A percentile compares a stretch with the other conserved stretches of the same genome.
phyloP scores from a whole-genome alignment of 2,888 invertebrate genomes.

The Coenonympha glycerion region DNA sequence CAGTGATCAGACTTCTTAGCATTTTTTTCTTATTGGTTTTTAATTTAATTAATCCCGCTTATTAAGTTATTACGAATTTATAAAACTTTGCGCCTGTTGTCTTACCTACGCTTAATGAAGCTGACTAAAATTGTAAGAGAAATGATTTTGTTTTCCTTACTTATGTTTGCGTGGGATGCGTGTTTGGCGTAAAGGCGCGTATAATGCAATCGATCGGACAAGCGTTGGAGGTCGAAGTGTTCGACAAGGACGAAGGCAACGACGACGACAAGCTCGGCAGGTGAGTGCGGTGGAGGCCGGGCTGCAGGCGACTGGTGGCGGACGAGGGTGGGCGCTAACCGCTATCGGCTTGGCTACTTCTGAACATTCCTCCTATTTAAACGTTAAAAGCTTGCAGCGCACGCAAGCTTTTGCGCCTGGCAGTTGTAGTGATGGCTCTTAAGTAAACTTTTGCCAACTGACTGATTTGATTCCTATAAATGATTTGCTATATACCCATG shows the following conservation, averaged over 20 bases:
- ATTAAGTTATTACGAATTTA: neutral
- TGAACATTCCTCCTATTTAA: neutral
- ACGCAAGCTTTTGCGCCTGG: neutral
- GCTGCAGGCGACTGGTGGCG: constrained; percentile 8
- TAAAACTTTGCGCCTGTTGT: neutral
- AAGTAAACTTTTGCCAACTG: no score
- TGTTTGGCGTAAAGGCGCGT: constrained; percentile 67
- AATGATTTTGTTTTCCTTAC: constrained; percentile 67
- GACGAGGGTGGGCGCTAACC: constrained; percentile 17
- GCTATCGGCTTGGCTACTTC: constrained; percentile 19
- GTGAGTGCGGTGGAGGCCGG: constrained; percentile 70
- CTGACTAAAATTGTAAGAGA: constrained; percentile 36
- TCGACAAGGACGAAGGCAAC: constrained; percentile 90
- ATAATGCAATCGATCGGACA: constrained; percentile 82
- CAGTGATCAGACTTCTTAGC: no score
- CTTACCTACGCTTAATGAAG: constrained; percentile 6
- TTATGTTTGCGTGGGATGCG: constrained; percentile 69
- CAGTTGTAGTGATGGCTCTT: constrained; percentile 1
- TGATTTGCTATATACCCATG: no score
- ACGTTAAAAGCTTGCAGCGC: neutral
- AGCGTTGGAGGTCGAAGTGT: constrained; percentile 83
- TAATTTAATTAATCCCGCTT: neutral
- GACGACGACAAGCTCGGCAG: constrained; percentile 93
- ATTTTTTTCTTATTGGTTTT: constrained; percentile 2
- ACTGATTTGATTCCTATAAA: no score